Evolutionary conservation across 1,140 invertebrate species (phyloP).

Genomic region (Lucilia cuprina): DNA sequence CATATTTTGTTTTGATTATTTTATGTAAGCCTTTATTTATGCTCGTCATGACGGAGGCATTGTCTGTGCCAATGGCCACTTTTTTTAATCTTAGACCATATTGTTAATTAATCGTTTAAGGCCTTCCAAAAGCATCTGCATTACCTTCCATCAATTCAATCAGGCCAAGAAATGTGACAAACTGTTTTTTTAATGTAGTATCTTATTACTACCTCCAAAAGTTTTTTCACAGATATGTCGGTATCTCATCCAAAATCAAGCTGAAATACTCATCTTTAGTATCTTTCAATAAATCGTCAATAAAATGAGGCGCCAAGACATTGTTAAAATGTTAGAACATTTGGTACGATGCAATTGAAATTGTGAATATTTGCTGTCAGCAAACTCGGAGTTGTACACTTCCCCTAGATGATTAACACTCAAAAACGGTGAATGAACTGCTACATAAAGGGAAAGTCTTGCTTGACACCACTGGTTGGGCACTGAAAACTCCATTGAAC

Average conservation of each 20-base stretch:
- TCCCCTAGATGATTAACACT: neutral
- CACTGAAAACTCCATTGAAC: neutral
- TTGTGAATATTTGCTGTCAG: neutral
- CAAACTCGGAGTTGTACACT: neutral
- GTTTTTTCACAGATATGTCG: neutral
- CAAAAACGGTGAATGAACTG: neutral
- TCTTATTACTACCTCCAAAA: neutral
- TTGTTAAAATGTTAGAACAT: neutral
- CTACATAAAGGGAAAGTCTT: conserved; percentile 17
- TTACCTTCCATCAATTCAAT: neutral
- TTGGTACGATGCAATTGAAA: neutral
- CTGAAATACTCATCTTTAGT: neutral
- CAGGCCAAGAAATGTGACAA: neutral
- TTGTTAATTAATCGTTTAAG: neutral
- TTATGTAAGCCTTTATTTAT: neutral
- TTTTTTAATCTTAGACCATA: neutral
- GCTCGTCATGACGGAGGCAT: neutral
- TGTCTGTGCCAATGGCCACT: conserved; percentile 12
- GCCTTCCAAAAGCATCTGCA: conserved; percentile 1
- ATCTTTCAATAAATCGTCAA: neutral
- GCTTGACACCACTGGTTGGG: neutral
- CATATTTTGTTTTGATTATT: conserved; percentile 1
- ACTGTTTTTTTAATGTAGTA: neutral
- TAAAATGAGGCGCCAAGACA: neutral
- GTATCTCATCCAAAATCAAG: conserved; percentile 5